Conservation (phyloP, 1,140 invertebrate species). For the Dendrolimus kikuchii region DNA sequence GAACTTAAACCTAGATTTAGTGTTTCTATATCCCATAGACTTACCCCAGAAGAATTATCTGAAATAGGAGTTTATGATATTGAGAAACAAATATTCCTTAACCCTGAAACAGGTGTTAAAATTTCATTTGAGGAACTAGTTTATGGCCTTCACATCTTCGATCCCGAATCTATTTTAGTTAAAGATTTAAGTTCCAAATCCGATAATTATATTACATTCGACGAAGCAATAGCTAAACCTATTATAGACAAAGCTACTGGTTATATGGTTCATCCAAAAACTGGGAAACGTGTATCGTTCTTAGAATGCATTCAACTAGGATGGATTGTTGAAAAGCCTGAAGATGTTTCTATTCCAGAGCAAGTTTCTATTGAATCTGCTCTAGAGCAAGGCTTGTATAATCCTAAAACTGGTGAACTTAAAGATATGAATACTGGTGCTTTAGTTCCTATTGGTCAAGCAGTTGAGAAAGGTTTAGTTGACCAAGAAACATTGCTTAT, state of each 20-base stretch:
- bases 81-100: conserved; percentile 81
- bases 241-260: conserved; percentile 84
- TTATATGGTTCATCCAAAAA: conserved; percentile 87
- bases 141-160: conserved; percentile 80
- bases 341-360: conserved; percentile 61
- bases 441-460: conserved; percentile 78
- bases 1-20: conserved; percentile 47
- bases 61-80: conserved; percentile 83
- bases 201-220: conserved; percentile 79
- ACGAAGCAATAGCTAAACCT: conserved; percentile 81
- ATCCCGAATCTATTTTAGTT: conserved; percentile 83
- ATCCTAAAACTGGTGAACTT: conserved; percentile 77
- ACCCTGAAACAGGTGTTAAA: conserved; percentile 82
- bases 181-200: conserved; percentile 81
- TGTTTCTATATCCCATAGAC: conserved; percentile 69
- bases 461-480: conserved; percentile 81
- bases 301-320: conserved; percentile 86
- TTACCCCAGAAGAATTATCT: conserved; percentile 78
- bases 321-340: conserved; percentile 78
- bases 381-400: conserved; percentile 76
- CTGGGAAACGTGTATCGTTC: conserved; percentile 85
- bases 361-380: conserved; percentile 77
- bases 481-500: conserved; percentile 83
- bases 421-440: conserved; percentile 76
- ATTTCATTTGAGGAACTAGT: conserved; percentile 87